Evolutionary conservation across 1,140 invertebrate species (phyloP), one percentile per base, ranked within the genome.

Genomic region (Calliopsis andreniformis): DNA sequence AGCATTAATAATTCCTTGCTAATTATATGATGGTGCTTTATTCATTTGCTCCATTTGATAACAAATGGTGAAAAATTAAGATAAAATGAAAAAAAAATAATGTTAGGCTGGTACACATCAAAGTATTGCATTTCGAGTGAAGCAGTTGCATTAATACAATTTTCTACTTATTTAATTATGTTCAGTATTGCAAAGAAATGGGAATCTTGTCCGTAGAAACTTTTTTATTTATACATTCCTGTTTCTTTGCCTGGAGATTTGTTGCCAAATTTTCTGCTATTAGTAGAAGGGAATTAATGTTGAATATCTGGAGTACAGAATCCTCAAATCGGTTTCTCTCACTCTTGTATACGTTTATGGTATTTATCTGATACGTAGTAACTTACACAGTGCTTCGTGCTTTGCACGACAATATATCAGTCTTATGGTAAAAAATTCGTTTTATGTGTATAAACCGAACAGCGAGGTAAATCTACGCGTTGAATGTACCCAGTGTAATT

Each of bases 341-440:
- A 12, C 23, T 58, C 14, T 6, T 1, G 3, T 12, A 0, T 18
- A 16, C 18, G 18, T 56, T 69, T 45, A 7, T 14, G 43, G n/a
- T n/a, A 14, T 23, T 59, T 69, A 69, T 69, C 67, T 30, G 53
- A 59, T 45, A 16, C 7, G 25, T 18, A 32, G 3, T 59, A 69
- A 69, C 25, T 69, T 69, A 32, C 67, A 30, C 14, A 3, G 25
- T 8, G 6, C 53, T 42, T 30, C 35, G 25, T 30, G n/a, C 20
- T 69, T 45, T 1, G 8, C 18, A 2, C 39, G 14, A 20, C 66
- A 3, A 32, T 69, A 45, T 58, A 69, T 69, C 67, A 69, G 35
- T 14, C 53, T 58, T 58, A 43, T 23, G 53, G 67, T 58, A 69
- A 58, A 69, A 69, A 69, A 59, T 58, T 69, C 14, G 67, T 69